These are phyloP conservation scores for Periplaneta americana DNA, from an alignment of 1,140 invertebrate species.

Conservation along the genomic window DNA sequence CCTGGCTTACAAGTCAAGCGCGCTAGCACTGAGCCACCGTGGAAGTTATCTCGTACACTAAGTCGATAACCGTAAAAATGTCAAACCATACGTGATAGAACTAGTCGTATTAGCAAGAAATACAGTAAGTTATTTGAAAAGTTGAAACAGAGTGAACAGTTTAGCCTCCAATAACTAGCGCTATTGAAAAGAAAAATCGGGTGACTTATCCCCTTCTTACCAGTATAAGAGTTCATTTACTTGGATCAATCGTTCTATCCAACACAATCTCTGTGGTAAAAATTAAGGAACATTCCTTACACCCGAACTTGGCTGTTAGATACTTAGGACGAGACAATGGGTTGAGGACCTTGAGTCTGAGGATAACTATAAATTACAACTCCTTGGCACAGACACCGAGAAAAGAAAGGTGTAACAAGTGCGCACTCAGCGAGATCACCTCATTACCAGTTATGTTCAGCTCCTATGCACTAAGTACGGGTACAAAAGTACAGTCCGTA, in stretches of 20 bases:
- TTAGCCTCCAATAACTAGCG: no score
- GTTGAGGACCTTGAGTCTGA: not conserved
- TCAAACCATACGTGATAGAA: no score
- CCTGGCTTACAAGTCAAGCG: no score
- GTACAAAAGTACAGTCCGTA: not conserved
- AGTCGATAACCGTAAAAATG: no score
- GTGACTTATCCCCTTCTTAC: not conserved
- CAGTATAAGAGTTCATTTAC: not conserved
- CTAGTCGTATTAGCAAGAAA: no score
- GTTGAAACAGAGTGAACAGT: no score
- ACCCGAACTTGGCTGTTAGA: not conserved
- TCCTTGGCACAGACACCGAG: not conserved
- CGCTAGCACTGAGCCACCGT: no score
- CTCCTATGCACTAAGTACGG: not conserved
- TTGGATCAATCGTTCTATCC: not conserved
- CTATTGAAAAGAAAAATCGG: no score
- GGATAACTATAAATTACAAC: not conserved
- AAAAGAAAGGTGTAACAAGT: not conserved
- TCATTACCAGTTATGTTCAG: not conserved
- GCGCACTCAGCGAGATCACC: not conserved
- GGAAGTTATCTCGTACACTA: no score
- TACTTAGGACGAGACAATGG: not conserved
- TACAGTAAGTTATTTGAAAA: no score
- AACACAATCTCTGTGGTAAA: not conserved
- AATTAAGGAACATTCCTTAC: not conserved